Evolutionary conservation across 2,888 invertebrate genomes (phyloP), one percentile per base, ranked within the genome.

Genomic region (Synergus laeviventris): DNA sequence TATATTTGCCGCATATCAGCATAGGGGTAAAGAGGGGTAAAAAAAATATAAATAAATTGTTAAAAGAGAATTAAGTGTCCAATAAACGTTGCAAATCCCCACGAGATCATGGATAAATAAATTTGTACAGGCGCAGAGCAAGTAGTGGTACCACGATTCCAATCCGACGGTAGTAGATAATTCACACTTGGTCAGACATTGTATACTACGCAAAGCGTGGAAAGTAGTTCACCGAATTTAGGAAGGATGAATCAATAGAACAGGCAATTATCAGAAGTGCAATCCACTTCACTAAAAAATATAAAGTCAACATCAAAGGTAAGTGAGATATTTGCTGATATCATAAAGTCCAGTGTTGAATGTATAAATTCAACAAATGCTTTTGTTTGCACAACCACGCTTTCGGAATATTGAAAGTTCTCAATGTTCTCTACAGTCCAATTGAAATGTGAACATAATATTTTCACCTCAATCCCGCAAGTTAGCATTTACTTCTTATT

Each of bases 201-300:
- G 49, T 31, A 54, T 70, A 49, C 54, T 12, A 70, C 31, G 31
- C 31, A 31, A 4, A 31, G 31, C 31, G 70, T 70, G n/a, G n/a
- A 70, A 49, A 70, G 70, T 70, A 36, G 49, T n/a, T 21, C 31
- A 12, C 4, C n/a, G 54, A 70, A 70, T 70, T 70, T n/a, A 49
- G 24, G 31, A 21, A 31, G 36, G 18, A 12, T 7, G 1, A 64
- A 70, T 45, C n/a, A 70, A 70, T 24, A 31, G 36, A 70, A 54
- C 45, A 49, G 45, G 49, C 70, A 45, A 70, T 70, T 31, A 54
- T 70, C 45, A 45, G 45, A 54, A 70, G 70, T 70, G 70, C 70
- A 49, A 70, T 70, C 9, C n/a, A 9, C 49, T 70, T 70, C 31
- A 49, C 7, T n/a, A 49, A 54, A 70, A 70, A 64, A 64, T 31